These are phyloP conservation scores for Microtus californicus DNA, from an alignment of 2,797 vertebrate genomes.

Conservation along the genomic window DNA sequence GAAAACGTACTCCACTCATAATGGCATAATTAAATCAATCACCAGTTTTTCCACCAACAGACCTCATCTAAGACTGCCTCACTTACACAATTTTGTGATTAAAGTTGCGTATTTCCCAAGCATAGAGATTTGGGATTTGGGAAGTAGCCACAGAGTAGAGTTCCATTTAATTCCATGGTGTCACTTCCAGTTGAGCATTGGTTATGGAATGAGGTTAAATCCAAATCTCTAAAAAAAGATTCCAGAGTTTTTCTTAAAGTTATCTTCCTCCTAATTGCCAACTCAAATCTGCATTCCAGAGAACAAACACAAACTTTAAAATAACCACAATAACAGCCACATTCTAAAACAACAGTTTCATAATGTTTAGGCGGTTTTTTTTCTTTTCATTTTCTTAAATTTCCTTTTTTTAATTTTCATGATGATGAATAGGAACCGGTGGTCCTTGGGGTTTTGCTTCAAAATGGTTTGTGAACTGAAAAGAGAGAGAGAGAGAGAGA, in stretches of 20 bases:
- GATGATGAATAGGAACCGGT: conserved; percentile 63
- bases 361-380: not conserved
- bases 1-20: conserved; percentile 56
- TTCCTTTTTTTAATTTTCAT: not conserved
- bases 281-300: conserved; percentile 63
- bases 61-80: conserved; percentile 12
- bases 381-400: not conserved
- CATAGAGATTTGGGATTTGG: conserved; percentile 44
- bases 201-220: conserved; percentile 61
- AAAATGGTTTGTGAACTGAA: conserved; percentile 73
- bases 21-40: conserved; percentile 51
- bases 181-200: conserved; percentile 60
- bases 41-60: conserved; percentile 47
- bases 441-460: conserved; percentile 71
- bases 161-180: conserved; percentile 61
- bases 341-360: conserved; percentile 62
- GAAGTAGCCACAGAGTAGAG: conserved; percentile 23
- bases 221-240: conserved; percentile 49
- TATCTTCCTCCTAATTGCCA: conserved; percentile 61
- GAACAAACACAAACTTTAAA: conserved; percentile 67
- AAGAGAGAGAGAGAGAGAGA: not conserved
- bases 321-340: conserved; percentile 57
- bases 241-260: conserved; percentile 54
- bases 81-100: conserved; percentile 60
- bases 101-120: conserved; percentile 53